Conservation (phyloP, 64 coral and sea anemone genomes). For the Dendrophyllia cribrosa region DNA sequence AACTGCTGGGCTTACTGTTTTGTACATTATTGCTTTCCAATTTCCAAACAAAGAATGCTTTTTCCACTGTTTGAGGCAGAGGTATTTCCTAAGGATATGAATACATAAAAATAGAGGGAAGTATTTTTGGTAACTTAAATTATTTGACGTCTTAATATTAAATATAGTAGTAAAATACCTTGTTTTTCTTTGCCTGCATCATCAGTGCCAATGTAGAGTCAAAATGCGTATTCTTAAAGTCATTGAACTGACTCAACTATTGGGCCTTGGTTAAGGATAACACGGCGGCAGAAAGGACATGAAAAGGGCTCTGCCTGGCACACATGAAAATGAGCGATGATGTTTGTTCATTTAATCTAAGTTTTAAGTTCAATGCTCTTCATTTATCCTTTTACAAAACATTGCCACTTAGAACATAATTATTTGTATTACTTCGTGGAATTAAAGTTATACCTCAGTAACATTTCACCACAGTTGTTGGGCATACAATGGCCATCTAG, state of each 20-base stretch:
- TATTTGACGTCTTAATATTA: neutral
- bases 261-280: neutral
- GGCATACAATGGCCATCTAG: neutral
- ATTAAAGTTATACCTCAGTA: neutral
- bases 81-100: conserved; percentile 6
- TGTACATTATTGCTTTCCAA: neutral
- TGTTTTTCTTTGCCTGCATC: neutral
- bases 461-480: neutral
- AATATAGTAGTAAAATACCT: neutral
- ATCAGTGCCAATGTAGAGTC: neutral
- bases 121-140: neutral
- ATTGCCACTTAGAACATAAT: no score
- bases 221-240: neutral
- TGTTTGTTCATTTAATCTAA: no score
- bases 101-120: neutral
- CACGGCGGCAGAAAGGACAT: neutral
- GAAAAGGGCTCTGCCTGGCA: neutral
- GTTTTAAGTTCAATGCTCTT: no score
- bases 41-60: neutral
- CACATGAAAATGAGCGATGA: neutral
- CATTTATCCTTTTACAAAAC: no score
- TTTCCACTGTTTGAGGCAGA: neutral
- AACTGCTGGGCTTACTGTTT: neutral
- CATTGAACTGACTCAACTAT: neutral
- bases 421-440: no score